Percentiles rank a stretch among this genome's conserved stretches.
Conservation (phyloP, 2,888 invertebrate species). For the Eristalinus aeneus region DNA sequence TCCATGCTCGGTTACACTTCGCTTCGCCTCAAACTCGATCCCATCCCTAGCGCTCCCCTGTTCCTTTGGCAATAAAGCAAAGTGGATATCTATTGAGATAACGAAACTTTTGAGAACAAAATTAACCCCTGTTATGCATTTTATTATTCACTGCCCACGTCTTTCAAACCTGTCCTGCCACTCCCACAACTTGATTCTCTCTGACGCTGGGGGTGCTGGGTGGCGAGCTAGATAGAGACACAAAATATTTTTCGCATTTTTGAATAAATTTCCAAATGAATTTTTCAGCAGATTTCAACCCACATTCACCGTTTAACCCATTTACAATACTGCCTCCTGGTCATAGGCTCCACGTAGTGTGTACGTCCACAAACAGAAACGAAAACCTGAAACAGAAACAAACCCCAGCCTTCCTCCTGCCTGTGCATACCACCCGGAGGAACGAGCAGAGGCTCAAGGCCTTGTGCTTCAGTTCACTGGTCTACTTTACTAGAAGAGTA, state of each 20-base stretch:
- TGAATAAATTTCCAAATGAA: slow-evolving; percentile 43
- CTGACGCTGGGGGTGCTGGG: not conserved
- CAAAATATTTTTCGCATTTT: slow-evolving; percentile 19
- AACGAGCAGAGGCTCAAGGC: slow-evolving; percentile 60
- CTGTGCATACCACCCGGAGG: not conserved
- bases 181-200: slow-evolving; percentile 11
- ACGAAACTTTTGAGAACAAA: not conserved
- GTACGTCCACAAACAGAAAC: not conserved
- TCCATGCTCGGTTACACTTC: not conserved
- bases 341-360: slow-evolving; percentile 37
- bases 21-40: not conserved
- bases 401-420: not conserved
- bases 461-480: slow-evolving; percentile 54
- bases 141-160: not conserved
- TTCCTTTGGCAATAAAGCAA: slow-evolving; percentile 3
- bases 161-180: not conserved
- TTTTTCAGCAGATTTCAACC: slow-evolving; percentile 45
- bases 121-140: not conserved
- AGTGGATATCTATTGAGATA: not conserved
- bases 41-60: not conserved
- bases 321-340: slow-evolving; percentile 67
- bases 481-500: slow-evolving; percentile 30
- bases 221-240: not conserved
- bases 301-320: slow-evolving; percentile 68
- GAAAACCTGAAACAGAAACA: not conserved